These are phyloP conservation scores for Brachionus manjavacas DNA, from an alignment of 1,140 invertebrate genomes.

Conservation along the genomic window DNA sequence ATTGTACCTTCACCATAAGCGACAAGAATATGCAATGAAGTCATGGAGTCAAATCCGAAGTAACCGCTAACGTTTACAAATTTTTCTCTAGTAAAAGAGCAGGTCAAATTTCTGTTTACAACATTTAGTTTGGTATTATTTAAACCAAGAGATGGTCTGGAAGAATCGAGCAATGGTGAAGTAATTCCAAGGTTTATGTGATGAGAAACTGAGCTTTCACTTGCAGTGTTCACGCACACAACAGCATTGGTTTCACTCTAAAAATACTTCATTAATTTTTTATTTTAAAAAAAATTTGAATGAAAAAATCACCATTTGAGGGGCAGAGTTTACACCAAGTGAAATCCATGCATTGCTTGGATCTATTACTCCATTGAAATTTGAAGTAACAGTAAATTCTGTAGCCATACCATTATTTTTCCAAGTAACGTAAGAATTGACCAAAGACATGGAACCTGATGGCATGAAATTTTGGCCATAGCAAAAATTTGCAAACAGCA, in stretches of 20 bases:
- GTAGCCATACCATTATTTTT: background rate
- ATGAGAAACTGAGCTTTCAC: background rate
- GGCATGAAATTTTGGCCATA: background rate
- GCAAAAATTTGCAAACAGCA: background rate
- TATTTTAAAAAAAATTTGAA: background rate
- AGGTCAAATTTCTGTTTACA: background rate
- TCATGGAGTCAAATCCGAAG: background rate
- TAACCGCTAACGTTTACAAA: background rate
- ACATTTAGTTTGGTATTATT: background rate
- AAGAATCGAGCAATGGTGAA: background rate
- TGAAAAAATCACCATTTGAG: background rate
- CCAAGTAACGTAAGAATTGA: background rate
- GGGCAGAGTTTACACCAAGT: background rate
- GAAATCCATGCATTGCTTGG: background rate
- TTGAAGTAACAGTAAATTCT: background rate
- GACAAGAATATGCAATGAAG: background rate
- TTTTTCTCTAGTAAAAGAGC: background rate
- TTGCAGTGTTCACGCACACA: background rate
- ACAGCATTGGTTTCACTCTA: background rate
- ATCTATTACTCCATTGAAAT: background rate
- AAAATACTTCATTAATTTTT: background rate
- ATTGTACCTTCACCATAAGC: background rate
- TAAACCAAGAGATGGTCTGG: background rate
- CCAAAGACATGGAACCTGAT: background rate
- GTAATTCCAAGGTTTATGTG: background rate